Evolutionary conservation across 2,113 vertebrate species (phyloP).

Genomic region (Pelecanoides urinatrix): DNA sequence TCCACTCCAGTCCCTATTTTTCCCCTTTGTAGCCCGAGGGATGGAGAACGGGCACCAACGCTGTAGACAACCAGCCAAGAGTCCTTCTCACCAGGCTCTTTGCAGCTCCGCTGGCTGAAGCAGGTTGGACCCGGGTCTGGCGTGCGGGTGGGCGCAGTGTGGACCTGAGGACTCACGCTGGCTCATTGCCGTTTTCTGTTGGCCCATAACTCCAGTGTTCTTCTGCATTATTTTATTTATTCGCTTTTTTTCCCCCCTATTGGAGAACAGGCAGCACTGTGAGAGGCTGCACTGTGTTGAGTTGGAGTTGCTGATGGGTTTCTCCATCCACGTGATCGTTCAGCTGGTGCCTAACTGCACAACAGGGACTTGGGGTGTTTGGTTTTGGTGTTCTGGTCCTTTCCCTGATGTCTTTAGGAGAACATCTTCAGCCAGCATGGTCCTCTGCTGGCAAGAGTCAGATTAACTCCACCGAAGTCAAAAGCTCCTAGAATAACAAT

Average conservation of each 20-base stretch:
- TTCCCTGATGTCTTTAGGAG: neutral
- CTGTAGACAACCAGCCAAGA: neutral
- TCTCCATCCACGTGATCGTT: neutral
- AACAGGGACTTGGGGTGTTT: neutral
- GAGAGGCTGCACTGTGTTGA: neutral
- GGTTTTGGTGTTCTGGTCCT: neutral
- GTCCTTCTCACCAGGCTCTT: neutral
- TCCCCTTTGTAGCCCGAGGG: neutral
- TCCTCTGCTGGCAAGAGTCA: neutral
- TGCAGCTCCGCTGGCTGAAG: neutral
- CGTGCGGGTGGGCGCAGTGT: neutral
- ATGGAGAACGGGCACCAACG: neutral
- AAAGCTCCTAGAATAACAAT: neutral
- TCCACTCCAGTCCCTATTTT: neutral
- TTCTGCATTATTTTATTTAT: slow-evolving; percentile 2
- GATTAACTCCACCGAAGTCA: neutral
- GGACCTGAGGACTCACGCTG: neutral
- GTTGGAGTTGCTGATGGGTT: neutral
- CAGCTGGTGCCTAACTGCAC: neutral
- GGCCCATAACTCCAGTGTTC: slow-evolving; percentile 29
- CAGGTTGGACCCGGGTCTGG: neutral
- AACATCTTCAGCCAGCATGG: neutral
- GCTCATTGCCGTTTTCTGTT: slow-evolving; percentile 15
- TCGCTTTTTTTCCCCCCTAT: neutral
- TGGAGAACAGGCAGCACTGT: neutral